Conservation (phyloP, 2,888 invertebrate species). For the Salpingus planirostris region DNA sequence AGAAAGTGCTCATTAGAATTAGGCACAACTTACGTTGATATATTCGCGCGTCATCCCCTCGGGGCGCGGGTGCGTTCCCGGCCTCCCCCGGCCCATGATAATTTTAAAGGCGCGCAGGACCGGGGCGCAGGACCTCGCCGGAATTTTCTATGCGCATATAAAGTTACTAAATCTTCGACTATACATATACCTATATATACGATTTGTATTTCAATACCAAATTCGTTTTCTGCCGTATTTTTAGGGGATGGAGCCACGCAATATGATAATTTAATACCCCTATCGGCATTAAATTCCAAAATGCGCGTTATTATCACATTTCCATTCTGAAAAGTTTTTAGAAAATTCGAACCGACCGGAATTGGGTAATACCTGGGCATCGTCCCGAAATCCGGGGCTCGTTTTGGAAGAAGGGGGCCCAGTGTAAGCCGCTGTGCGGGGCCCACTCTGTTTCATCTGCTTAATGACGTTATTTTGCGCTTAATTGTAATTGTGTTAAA, state of each 20-base stretch:
- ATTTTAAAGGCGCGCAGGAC: background rate
- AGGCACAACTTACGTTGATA: slow-evolving; percentile 15
- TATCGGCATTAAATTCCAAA: too few species aligned
- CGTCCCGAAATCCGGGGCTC: too few species aligned
- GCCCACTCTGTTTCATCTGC: slow-evolving; percentile 26
- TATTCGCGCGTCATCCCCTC: slow-evolving; percentile 4
- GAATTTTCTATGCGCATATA: slow-evolving; percentile 21
- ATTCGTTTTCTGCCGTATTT: slow-evolving; percentile 11
- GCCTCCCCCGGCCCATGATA: background rate
- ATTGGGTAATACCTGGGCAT: slow-evolving; percentile 29
- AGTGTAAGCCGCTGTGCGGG: slow-evolving; percentile 22
- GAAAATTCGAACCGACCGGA: too few species aligned
- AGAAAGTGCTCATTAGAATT: slow-evolving; percentile 24
- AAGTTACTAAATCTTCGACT: slow-evolving; percentile 13
- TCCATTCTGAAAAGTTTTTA: too few species aligned
- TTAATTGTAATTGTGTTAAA: slow-evolving; percentile 31
- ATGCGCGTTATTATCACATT: too few species aligned
- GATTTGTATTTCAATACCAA: slow-evolving; percentile 19
- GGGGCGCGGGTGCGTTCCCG: background rate
- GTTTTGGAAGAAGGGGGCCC: slow-evolving; percentile 18
- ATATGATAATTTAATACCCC: too few species aligned
- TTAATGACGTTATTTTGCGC: slow-evolving; percentile 29
- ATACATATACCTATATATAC: too few species aligned
- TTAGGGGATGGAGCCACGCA: too few species aligned
- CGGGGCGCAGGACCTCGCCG: slow-evolving; percentile 5